Evolutionary conservation across 1,140 invertebrate genomes (phyloP), one percentile per base, ranked within the genome.

Genomic region (Brachionus rotundiformis): DNA sequence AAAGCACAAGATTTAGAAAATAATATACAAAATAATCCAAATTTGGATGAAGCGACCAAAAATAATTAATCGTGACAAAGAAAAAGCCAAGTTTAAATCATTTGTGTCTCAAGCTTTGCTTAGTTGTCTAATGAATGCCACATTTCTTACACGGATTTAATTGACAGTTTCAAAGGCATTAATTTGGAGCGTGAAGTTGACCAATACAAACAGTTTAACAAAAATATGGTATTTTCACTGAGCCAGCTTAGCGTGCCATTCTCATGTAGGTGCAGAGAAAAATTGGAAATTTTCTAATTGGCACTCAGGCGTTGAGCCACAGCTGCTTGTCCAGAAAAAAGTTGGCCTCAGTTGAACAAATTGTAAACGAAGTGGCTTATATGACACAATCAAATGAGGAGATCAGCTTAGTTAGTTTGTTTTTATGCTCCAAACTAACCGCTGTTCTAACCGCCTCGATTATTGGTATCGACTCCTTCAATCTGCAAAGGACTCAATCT

Each of bases 1-100:
- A 63, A 19, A 63, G 59, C 59, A 63, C 59, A 63, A 63, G 59
- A 63, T 63, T 63, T 63, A 63, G 23, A 63, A 63, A 63, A 63
- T 63, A 63, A 63, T 63, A 63, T 63, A 63, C 19, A 63, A 63
- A 63, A 63, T 29, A 63, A 63, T 63, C 25, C 59, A 63, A 63
- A 63, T 63, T 63, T 63, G 59, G 59, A 63, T 27, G 19, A 63
- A 63, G 59, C 59, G 59, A 27, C 59, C 59, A 63, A 63, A 27
- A 63, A 27, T 63, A 63, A 63, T 63, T 63, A 63, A 68, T 68
- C 27, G 29, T 33, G 63, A 68, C 16, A 68, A 31, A 13, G 63
- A 68, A 33, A 16, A 33, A 1, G n/a, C 2, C 13, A 68, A 68
- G 7, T 68, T 68, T 8, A 68, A 68, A 39, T 68, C 63, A 16